These are phyloP conservation scores for Columbina picui DNA, from an alignment of 2,113 vertebrate genomes.

Conservation along the genomic window DNA sequence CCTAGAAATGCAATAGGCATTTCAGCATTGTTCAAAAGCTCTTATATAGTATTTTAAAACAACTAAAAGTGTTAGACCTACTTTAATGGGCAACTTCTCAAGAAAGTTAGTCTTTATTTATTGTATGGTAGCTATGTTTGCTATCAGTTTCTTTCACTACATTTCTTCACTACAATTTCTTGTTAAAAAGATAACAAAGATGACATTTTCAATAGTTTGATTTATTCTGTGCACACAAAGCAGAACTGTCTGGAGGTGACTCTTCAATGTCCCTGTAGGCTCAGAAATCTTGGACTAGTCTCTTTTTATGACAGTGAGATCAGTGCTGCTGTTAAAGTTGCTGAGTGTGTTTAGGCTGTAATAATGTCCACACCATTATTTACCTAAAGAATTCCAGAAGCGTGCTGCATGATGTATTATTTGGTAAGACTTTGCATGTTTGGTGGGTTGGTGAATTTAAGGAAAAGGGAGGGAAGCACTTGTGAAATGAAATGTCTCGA, in stretches of 20 bases:
- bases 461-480: neutral
- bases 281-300: neutral
- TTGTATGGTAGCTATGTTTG: neutral
- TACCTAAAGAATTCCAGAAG: neutral
- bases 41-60: neutral
- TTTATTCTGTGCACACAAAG: neutral
- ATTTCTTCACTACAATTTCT: neutral
- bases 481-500: neutral
- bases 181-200: neutral
- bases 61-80: neutral
- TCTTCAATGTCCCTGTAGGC: neutral
- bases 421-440: accelerated
- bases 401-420: neutral
- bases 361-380: neutral
- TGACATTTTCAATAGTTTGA: neutral
- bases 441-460: neutral
- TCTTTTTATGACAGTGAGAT: neutral
- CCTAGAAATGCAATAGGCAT: neutral
- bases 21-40: neutral
- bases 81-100: neutral
- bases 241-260: neutral
- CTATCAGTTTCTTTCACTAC: neutral
- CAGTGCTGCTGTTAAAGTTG: neutral
- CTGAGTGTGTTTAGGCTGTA: neutral
- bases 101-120: neutral